Conservation (phyloP, 2,888 invertebrate species). For the Tachystola acroxantha region DNA sequence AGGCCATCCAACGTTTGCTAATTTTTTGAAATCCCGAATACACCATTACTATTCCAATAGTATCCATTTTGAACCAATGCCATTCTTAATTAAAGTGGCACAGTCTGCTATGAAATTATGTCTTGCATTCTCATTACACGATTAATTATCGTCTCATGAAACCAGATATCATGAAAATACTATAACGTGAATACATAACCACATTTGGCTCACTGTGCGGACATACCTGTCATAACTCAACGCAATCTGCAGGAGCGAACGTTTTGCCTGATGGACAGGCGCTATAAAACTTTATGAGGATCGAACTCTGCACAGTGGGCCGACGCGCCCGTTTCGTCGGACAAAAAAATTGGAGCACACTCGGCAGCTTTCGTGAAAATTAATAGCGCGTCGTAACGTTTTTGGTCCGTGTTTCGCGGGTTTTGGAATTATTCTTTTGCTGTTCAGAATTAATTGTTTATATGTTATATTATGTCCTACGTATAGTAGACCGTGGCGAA, state of each 20-base stretch:
- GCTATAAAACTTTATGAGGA: constrained; percentile 51
- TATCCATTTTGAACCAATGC: too few species aligned
- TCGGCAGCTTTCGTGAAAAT: constrained; percentile 53
- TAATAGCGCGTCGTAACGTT: constrained; percentile 48
- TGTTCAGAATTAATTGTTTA: too few species aligned
- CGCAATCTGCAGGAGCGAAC: constrained; percentile 26
- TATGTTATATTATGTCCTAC: too few species aligned
- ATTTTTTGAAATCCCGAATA: too few species aligned
- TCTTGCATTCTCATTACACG: too few species aligned
- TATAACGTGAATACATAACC: too few species aligned
- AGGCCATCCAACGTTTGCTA: too few species aligned
- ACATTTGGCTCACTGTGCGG: constrained; percentile 19
- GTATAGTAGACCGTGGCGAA: too few species aligned
- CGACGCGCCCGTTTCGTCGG: constrained; percentile 19
- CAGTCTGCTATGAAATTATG: too few species aligned
- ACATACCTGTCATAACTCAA: constrained; percentile 30
- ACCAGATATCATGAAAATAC: background rate
- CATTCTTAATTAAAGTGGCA: too few species aligned
- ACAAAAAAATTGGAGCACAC: constrained; percentile 55
- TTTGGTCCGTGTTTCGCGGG: constrained; percentile 23
- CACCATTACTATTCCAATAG: too few species aligned
- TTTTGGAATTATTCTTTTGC: constrained; percentile 37
- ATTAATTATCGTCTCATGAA: too few species aligned
- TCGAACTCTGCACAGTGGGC: constrained; percentile 34
- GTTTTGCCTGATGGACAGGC: constrained; percentile 29